Evolutionary conservation across 2,888 invertebrate species (phyloP).

Genomic region (Drosophila kuntzei): DNA sequence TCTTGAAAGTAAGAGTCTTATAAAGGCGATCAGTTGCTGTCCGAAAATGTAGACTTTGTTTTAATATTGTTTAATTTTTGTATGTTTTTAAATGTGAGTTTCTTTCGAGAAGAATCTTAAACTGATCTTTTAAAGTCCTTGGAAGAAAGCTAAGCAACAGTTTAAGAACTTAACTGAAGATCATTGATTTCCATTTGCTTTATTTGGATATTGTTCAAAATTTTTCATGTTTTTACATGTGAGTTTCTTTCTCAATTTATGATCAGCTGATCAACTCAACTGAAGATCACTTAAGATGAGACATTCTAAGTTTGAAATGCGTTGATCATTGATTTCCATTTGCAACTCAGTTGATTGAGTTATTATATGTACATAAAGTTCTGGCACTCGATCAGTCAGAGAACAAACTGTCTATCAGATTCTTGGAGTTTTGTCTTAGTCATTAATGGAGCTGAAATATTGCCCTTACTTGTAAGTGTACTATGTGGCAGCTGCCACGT

Average conservation of each 20-base stretch:
- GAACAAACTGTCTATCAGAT: conserved; percentile 15
- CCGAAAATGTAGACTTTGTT: background rate
- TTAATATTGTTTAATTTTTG: background rate
- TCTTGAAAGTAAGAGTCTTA: background rate
- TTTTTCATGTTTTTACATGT: no score
- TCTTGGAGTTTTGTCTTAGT: conserved; percentile 24
- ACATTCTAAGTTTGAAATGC: background rate
- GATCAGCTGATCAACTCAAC: no score
- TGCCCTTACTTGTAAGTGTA: conserved; percentile 12
- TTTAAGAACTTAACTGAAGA: background rate
- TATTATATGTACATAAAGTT: conserved; percentile 3
- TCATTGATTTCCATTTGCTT: no score
- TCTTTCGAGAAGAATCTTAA: background rate
- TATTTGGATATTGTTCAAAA: no score
- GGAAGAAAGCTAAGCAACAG: no score
- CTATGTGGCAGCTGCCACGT: conserved; percentile 33
- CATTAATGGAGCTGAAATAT: conserved; percentile 17
- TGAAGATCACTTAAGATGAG: background rate
- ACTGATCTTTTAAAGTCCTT: background rate
- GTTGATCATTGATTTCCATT: background rate
- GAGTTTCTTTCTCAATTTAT: no score
- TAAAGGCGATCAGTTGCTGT: background rate
- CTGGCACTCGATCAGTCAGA: conserved; percentile 4
- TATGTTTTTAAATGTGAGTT: background rate
- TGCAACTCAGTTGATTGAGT: conserved; percentile 25